Evolutionary conservation across 2,888 invertebrate species (phyloP), one percentile per base, ranked within the genome.

Genomic region (Piscicola geometra): DNA sequence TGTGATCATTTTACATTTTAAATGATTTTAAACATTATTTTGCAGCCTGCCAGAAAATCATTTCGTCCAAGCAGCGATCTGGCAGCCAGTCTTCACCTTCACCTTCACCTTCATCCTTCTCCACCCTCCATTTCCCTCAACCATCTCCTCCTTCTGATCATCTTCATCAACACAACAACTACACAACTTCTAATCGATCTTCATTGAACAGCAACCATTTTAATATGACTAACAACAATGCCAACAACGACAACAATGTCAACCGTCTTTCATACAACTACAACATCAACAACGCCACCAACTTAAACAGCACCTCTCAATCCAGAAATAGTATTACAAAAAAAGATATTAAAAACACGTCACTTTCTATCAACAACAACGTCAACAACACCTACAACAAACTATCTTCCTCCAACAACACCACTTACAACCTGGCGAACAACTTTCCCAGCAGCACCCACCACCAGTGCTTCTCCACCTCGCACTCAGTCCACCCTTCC

Each of bases 11-110:
- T n/a, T n/a, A n/a, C n/a, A n/a, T n/a, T n/a, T n/a, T n/a, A n/a
- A n/a, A n/a, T n/a, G n/a, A n/a, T n/a, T n/a, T n/a, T n/a, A n/a
- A n/a, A n/a, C n/a, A n/a, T n/a, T 47, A 93, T 94, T 82, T 92
- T 94, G 35, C 92, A 92, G 83, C 91, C 74, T 94, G 94, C 3
- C 68, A 33, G n/a, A 41, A 41, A 15, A 41, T 41, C 15, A 15
- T 41, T 15, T 41, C 15, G 5, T 15, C 15, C 41, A 41, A 41
- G 41, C 41, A 41, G n/a, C 41, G 15, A 41, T 41, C 41, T 41
- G n/a, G n/a, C n/a, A n/a, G n/a, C n/a, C n/a, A n/a, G n/a, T n/a
- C n/a, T n/a, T n/a, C n/a, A 9, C 5, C 41, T 15, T 5, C 15
- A 5, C 41, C 41, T 15, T 41, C 41, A 9, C 41, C 41, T 41